Base-by-base conservation (phyloP, 2,113 vertebrate species). In the Calidris pugnax region DNA sequence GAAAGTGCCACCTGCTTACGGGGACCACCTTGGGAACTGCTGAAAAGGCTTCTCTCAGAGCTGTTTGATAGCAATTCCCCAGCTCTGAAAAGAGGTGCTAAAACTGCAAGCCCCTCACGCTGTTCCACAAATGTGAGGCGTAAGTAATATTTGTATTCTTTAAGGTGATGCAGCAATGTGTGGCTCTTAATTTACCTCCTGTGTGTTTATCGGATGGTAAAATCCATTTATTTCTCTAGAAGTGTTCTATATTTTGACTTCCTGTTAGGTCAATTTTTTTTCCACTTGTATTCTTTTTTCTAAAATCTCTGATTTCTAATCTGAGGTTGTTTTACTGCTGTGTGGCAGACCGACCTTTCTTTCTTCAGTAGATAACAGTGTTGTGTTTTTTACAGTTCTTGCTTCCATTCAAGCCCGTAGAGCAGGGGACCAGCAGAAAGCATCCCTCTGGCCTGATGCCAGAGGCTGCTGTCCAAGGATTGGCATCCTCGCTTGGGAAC, bases 381-480 rank as follows among this genome's bases (percentile, higher is more conserved):
- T 30, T 81, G 67, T 80, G 66, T 50, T 87, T 51, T 51, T 9
- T 60, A 16, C 22, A 37, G 35, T 68, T 41, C 35, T 80, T 59
- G 71, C 41, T 48, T 48, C 48, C 94, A 32, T 64, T 63, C 63
- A n/a, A 88, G 84, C 28, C 76, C 45, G 12, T 50, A 6, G 73
- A 90, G 64, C 45, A 56, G 90, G 95, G 68, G 72, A 93, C 27
- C 18, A 87, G 91, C 56, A 53, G 48, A 39, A 62, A 87, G 45
- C 59, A 64, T 90, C 71, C 85, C 13, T 33, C 57, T 96, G 96
- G 88, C 85, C 90, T 50, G 45, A 27, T 74, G 88, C 96, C 92
- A 28, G n/a, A 43, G 62, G 83, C 96, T 96, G 96, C 66, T 91
- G 90, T 80, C 92, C 85, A 89, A 93, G 72, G 86, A 37, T 71